A percentile compares a stretch with the other conserved stretches of the same genome.
phyloP scores from a whole-genome alignment of 2,888 invertebrate genomes.

The Perizoma flavofasciatum region DNA sequence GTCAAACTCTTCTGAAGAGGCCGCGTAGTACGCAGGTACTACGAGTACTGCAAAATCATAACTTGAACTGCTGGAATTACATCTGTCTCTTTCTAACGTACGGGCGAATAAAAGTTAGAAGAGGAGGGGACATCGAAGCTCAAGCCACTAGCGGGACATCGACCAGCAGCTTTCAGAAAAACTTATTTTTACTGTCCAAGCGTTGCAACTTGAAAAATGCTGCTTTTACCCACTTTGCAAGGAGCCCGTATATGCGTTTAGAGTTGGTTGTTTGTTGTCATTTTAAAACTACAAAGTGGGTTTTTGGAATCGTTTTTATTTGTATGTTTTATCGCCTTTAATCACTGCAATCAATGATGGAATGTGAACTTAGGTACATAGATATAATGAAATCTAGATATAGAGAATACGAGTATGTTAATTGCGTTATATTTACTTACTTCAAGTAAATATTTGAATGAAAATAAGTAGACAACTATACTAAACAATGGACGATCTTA shows the following conservation, averaged over 20 bases:
- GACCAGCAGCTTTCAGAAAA: conserved; percentile 83
- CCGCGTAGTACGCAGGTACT: conserved; percentile 61
- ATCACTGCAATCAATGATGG: too few species aligned
- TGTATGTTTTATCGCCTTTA: too few species aligned
- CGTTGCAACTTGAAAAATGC: conserved; percentile 60
- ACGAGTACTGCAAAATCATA: conserved; percentile 75
- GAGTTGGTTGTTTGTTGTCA: not conserved
- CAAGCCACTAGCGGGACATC: conserved; percentile 81
- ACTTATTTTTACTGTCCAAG: conserved; percentile 56
- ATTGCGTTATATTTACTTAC: too few species aligned
- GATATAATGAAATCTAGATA: too few species aligned
- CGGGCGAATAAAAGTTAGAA: conserved; percentile 46
- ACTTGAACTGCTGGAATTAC: conserved; percentile 44
- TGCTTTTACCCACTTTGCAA: not conserved
- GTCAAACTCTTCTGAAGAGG: conserved; percentile 66
- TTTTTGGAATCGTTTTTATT: too few species aligned
- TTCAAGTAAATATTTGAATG: too few species aligned
- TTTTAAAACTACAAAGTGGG: too few species aligned
- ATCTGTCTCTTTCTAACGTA: conserved; percentile 59
- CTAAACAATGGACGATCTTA: too few species aligned
- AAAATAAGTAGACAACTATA: too few species aligned
- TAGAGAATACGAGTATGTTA: too few species aligned
- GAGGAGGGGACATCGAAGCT: conserved; percentile 62
- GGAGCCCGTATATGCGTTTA: not conserved
- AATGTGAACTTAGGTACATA: too few species aligned